These are phyloP conservation scores for Thereva nobilitata DNA, from an alignment of 2,888 invertebrate genomes.

Conservation along the genomic window DNA sequence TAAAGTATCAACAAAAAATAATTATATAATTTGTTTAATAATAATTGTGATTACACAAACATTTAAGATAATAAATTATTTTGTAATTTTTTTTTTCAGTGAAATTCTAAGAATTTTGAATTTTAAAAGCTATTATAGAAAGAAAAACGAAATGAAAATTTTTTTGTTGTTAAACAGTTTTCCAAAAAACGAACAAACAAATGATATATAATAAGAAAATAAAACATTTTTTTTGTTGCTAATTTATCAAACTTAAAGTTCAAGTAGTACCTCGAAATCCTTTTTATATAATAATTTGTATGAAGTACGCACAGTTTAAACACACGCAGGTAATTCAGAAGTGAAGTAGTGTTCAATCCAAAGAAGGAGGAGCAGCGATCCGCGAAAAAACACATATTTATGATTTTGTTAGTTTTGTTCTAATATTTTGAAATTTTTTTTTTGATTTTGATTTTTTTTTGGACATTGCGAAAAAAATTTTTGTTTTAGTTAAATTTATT, in stretches of 20 bases:
- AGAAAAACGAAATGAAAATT: too few species aligned
- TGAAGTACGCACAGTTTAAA: constrained; percentile 41
- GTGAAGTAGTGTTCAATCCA: constrained; percentile 49
- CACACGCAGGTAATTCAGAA: constrained; percentile 44
- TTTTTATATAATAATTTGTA: constrained; percentile 46
- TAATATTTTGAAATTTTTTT: constrained; percentile 37
- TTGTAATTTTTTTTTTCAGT: too few species aligned
- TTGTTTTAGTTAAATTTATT: background rate
- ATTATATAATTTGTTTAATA: too few species aligned
- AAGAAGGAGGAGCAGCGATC: constrained; percentile 54
- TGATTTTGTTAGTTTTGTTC: constrained; percentile 46
- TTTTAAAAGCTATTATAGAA: too few species aligned
- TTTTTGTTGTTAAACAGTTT: too few species aligned
- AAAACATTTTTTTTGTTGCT: constrained; percentile 14
- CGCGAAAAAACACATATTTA: constrained; percentile 51
- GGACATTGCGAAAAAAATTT: too few species aligned
- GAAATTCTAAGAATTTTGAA: too few species aligned
- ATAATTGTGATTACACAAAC: too few species aligned
- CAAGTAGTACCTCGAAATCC: constrained; percentile 59
- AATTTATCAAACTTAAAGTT: constrained; percentile 29
- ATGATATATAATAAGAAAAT: constrained; percentile 14
- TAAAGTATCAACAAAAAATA: too few species aligned
- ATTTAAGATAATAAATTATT: too few species aligned
- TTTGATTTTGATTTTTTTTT: background rate
- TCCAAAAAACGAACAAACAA: constrained; percentile 11